A percentile compares a stretch with the other conserved stretches of the same genome.
Conservation (phyloP, 2,888 invertebrate species). For the Lysandra bellargus region DNA sequence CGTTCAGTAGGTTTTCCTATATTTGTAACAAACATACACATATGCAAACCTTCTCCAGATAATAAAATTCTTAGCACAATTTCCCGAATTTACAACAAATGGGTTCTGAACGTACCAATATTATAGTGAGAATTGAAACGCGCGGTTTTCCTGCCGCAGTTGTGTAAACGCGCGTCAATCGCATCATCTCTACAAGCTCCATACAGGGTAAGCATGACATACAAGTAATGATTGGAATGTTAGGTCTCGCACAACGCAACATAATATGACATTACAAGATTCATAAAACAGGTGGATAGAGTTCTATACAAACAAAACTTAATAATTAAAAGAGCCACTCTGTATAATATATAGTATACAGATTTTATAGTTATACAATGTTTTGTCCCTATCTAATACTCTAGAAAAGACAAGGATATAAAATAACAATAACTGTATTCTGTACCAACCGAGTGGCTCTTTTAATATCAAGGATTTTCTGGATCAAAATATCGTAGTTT, state of each 20-base stretch:
- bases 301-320: not conserved
- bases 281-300: not conserved
- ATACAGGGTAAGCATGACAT: not conserved
- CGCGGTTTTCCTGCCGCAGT: not conserved
- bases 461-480: not conserved
- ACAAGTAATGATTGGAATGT: conserved; percentile 6
- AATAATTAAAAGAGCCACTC: no score
- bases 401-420: no score
- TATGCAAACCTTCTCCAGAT: no score
- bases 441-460: not conserved
- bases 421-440: not conserved
- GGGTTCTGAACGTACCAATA: no score
- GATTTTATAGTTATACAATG: no score
- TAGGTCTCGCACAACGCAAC: not conserved
- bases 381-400: no score
- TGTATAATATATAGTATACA: no score
- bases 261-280: not conserved
- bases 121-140: no score
- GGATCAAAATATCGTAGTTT: not conserved
- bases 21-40: no score
- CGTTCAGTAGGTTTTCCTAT: no score
- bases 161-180: not conserved
- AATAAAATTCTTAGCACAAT: no score
- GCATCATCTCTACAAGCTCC: not conserved
- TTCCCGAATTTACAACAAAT: no score